A percentile compares a stretch with the other conserved stretches of the same genome.
Evolutionary conservation across 2,797 vertebrate genomes (phyloP).

Genomic region (Ispidina picta): DNA sequence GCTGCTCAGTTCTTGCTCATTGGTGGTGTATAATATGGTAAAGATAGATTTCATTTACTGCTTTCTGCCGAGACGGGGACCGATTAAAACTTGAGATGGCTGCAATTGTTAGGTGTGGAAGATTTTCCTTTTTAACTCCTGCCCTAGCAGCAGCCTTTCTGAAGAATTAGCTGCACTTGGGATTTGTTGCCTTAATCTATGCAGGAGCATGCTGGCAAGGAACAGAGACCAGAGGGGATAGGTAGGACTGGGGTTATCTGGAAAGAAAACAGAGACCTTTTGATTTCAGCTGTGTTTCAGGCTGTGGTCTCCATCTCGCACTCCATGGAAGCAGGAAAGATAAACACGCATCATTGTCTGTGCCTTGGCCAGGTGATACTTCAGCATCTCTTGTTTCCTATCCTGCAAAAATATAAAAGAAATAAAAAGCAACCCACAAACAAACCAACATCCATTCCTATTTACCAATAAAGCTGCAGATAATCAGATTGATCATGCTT

Average conservation of each 20-base stretch:
- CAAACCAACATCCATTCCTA: conserved; percentile 19
- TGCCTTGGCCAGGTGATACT: conserved; percentile 24
- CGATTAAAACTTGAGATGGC: conserved; percentile 75
- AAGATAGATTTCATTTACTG: conserved; percentile 79
- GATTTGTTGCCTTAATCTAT: conserved; percentile 73
- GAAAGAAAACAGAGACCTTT: conserved; percentile 78
- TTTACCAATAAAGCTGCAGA: neutral
- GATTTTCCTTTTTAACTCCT: conserved; percentile 75
- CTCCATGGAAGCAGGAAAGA: conserved; percentile 41
- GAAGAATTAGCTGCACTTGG: conserved; percentile 70
- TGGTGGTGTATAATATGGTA: conserved; percentile 80
- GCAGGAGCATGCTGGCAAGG: conserved; percentile 73
- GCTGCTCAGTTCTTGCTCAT: conserved; percentile 82
- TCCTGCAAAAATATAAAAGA: neutral
- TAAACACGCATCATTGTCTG: conserved; percentile 44
- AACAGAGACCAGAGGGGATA: conserved; percentile 58
- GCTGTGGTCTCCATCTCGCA: conserved; percentile 18
- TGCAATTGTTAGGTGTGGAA: conserved; percentile 67
- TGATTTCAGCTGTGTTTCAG: conserved; percentile 67
- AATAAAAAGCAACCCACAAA: neutral
- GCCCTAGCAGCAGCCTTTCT: conserved; percentile 68
- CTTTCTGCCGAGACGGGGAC: conserved; percentile 64
- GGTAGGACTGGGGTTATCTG: conserved; percentile 68
- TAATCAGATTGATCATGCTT: neutral
- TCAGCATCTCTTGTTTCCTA: conserved; percentile 10